phyloP scores from a whole-genome alignment of 2,888 invertebrate species.

The Pseudococcus viburni region DNA sequence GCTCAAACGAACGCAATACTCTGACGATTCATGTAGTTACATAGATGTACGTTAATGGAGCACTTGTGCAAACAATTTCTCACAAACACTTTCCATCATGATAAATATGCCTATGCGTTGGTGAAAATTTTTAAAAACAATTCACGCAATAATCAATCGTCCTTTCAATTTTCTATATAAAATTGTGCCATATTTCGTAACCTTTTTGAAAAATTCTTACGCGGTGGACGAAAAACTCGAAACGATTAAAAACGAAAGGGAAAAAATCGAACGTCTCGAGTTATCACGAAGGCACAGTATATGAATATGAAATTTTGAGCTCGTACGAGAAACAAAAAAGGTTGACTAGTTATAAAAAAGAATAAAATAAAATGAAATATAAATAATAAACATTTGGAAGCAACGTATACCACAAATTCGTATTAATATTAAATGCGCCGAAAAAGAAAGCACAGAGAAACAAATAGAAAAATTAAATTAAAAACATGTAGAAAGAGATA shows the following conservation, averaged over 20 bases:
- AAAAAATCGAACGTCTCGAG: neutral
- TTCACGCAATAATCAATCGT: neutral
- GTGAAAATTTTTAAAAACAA: constrained; percentile 22
- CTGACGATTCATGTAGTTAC: constrained; percentile 3
- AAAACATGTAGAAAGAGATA: constrained; percentile 4
- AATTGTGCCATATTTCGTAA: neutral
- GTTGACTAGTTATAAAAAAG: constrained; percentile 41
- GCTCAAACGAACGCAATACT: neutral
- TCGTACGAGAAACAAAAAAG: neutral
- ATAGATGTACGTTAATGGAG: neutral
- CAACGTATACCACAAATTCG: constrained; percentile 15
- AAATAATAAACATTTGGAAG: constrained; percentile 10
- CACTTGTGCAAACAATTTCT: constrained; percentile 33
- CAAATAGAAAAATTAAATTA: constrained; percentile 19
- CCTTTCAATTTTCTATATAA: neutral
- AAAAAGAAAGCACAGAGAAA: neutral
- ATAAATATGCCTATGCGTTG: constrained; percentile 28
- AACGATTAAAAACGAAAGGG: neutral
- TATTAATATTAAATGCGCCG: neutral
- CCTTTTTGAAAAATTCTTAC: neutral
- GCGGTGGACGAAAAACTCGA: neutral
- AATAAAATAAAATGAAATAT: constrained; percentile 13
- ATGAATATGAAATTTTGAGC: constrained; percentile 13
- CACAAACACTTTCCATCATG: neutral
- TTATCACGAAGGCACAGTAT: constrained; percentile 39